Conservation (phyloP, 1,140 invertebrate species). For the Ctenoplectra terminalis region DNA sequence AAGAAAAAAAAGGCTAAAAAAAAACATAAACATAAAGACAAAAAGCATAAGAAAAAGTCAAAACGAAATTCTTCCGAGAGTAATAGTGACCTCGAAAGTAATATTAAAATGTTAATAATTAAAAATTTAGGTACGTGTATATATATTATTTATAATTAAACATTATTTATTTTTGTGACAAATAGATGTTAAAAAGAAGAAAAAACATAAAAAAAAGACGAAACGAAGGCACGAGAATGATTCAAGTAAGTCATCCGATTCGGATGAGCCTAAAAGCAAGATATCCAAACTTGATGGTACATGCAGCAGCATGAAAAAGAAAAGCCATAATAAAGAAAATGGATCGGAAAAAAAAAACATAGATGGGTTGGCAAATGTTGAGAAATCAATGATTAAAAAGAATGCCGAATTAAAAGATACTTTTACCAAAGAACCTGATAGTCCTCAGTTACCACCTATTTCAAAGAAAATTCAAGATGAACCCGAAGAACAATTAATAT, state of each 20-base stretch:
- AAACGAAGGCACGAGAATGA: slow-evolving; percentile 82
- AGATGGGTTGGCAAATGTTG: slow-evolving; percentile 26
- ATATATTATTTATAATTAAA: slow-evolving; percentile 7
- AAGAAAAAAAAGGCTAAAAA: slow-evolving; percentile 81
- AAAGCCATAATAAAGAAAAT: slow-evolving; percentile 64
- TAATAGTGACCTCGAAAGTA: slow-evolving; percentile 80
- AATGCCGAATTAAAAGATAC: slow-evolving; percentile 45
- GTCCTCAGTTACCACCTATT: slow-evolving; percentile 70
- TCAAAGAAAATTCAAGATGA: slow-evolving; percentile 73
- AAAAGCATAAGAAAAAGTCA: slow-evolving; percentile 83
- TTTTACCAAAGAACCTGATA: slow-evolving; percentile 47
- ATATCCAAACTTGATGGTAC: slow-evolving; percentile 26
- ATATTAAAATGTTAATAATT: slow-evolving; percentile 68
- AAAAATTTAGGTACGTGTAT: neutral
- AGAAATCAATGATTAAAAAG: slow-evolving; percentile 50
- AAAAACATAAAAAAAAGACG: slow-evolving; percentile 84
- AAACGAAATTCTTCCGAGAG: slow-evolving; percentile 82
- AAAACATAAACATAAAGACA: slow-evolving; percentile 83
- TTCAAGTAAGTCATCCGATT: slow-evolving; percentile 75
- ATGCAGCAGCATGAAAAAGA: slow-evolving; percentile 32
- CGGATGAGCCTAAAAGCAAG: slow-evolving; percentile 70
- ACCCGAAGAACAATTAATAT: slow-evolving; percentile 76
- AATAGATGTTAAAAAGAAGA: slow-evolving; percentile 81
- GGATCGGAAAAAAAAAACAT: slow-evolving; percentile 10
- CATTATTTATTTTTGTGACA: slow-evolving; percentile 32